A percentile compares a stretch with the other conserved stretches of the same genome.
These are phyloP conservation scores for Anableps anableps DNA, from an alignment of 2,797 vertebrate genomes.

Conservation along the genomic window DNA sequence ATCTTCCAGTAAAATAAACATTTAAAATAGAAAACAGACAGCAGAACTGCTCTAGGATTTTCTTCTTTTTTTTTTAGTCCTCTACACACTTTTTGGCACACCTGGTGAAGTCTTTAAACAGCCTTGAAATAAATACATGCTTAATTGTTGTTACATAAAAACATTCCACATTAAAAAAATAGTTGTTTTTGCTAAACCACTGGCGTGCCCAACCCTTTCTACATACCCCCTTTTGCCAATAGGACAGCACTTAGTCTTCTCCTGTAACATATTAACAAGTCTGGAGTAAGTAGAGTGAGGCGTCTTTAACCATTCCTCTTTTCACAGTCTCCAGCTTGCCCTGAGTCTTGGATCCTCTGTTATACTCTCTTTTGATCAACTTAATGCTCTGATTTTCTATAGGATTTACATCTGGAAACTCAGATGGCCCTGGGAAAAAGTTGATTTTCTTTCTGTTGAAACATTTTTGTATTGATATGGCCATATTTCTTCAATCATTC, in stretches of 20 bases:
- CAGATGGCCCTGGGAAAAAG: not conserved
- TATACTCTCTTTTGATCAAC: not conserved
- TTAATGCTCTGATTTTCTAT: not conserved
- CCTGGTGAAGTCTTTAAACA: not conserved
- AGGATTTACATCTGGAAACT: not conserved
- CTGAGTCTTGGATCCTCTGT: not conserved
- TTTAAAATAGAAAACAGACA: conserved; percentile 17
- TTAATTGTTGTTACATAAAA: not conserved
- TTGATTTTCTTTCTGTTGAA: not conserved
- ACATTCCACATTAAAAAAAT: not conserved
- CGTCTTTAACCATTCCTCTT: not conserved
- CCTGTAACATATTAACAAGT: not conserved
- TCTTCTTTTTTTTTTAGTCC: not conserved
- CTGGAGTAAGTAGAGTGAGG: not conserved
- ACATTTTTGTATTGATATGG: not conserved
- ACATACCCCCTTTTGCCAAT: not conserved
- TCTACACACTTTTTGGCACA: not conserved
- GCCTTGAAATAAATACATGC: not conserved
- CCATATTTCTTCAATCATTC: not conserved
- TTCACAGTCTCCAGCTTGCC: not conserved
- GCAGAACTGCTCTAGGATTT: conserved; percentile 28
- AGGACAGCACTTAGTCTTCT: not conserved
- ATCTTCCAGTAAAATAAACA: conserved; percentile 31
- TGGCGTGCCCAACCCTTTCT: not conserved
- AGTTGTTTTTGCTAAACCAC: not conserved